Base-by-base conservation (phyloP, 1,140 invertebrate species). In the Drosophila melanica region DNA sequence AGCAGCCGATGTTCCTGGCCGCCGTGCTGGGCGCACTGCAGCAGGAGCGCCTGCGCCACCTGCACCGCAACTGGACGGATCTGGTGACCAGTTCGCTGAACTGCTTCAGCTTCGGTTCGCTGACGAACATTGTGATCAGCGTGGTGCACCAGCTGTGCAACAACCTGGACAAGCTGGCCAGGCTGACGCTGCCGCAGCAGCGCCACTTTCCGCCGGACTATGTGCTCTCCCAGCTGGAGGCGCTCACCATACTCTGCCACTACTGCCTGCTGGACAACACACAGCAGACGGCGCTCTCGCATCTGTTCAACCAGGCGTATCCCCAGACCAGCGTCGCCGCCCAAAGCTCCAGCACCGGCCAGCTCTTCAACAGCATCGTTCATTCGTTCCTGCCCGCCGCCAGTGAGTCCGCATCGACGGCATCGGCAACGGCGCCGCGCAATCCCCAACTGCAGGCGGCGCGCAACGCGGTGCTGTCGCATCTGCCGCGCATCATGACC, bases 1-100 rank as follows among this genome's bases (percentile, higher is more conserved):
- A 97, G 81, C 97, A 98, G 91, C 94, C 96, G 16, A 96, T 98
- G 94, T 98, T 98, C 89, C 92, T 98, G 16, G 94, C 96, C 20
- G 96, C 96, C 44, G 94, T 98, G 57, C 92, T 97, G 48, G 96
- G 94, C 79, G 97, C 97, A 14, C 92, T 98, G 42, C 94, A 94
- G 73, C 93, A 94, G 91, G 93, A 94, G 68, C 93, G 94, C 6
- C 93, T 95, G 93, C 92, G 96, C 77, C 94, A 96, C 87, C 87
- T 97, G 71, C 96, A 97, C 91, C 94, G 95, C 64, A 96, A 97
- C 80, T 97, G 97, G 96, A 94, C 97, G 16, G 94, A 95, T 59
- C 93, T 97, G 87, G 94, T 97, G 7, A 97, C 95, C 4, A 95
- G 95, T 39, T 95, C 96, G 73, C 55, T 92, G 1, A 92, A 91